Percentiles rank a stretch among this genome's conserved stretches.
Evolutionary conservation across 2,113 vertebrate species (phyloP).

Genomic region (Bufo bufo): DNA sequence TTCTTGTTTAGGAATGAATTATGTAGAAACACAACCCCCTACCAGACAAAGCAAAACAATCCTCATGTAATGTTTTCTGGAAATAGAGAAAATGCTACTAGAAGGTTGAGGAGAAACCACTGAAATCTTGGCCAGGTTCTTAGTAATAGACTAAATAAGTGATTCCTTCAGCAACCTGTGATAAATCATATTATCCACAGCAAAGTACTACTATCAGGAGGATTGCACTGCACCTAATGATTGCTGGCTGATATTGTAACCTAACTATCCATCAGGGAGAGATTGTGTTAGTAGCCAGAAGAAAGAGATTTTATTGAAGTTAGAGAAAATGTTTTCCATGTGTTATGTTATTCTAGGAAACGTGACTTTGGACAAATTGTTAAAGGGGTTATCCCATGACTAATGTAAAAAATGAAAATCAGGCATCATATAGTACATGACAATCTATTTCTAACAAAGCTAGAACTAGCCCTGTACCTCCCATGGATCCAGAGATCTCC

Average conservation of each 20-base stretch:
- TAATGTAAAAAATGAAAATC: too few relatives aligned
- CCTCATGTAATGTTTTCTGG: neutral
- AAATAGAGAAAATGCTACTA: neutral
- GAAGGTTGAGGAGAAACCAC: neutral
- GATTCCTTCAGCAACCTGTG: neutral
- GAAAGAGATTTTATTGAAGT: neutral
- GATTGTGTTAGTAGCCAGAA: neutral
- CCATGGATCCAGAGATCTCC: too few relatives aligned
- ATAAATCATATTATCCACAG: neutral
- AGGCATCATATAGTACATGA: too few relatives aligned
- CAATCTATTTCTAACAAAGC: too few relatives aligned
- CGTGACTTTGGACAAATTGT: neutral
- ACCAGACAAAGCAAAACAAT: neutral
- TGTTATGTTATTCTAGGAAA: slow-evolving; percentile 15
- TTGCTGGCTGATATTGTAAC: neutral
- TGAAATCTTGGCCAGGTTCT: neutral
- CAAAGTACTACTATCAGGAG: neutral
- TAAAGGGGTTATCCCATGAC: neutral
- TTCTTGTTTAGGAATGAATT: neutral
- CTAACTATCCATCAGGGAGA: neutral
- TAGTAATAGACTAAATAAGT: neutral
- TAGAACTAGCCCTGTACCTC: too few relatives aligned
- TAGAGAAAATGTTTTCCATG: slow-evolving; percentile 3
- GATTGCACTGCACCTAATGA: slow-evolving; percentile 1
- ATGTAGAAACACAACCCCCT: neutral